Conservation (phyloP, 2,797 vertebrate genomes). For the Cirrhinus mrigala region DNA sequence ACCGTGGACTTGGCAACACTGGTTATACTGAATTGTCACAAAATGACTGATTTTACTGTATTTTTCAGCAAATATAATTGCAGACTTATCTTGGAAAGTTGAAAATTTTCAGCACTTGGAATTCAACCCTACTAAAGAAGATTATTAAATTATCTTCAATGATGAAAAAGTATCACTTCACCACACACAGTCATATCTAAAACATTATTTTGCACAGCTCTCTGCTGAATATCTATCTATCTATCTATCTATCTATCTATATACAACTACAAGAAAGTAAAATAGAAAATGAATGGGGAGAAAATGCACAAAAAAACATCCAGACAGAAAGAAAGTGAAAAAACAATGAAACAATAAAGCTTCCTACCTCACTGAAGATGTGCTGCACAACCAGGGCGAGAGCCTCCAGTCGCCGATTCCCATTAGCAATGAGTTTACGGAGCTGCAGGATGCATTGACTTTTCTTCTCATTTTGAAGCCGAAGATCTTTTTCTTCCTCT, state of each 20-base stretch:
- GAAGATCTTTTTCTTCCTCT: constrained; percentile 57
- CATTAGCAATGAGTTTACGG: constrained; percentile 71
- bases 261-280: background rate
- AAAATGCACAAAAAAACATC: background rate
- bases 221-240: background rate
- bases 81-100: too few relatives aligned
- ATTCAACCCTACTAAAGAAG: background rate
- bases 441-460: constrained; percentile 72
- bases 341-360: background rate
- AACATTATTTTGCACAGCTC: background rate
- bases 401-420: constrained; percentile 75
- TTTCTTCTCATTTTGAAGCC: constrained; percentile 72
- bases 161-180: background rate
- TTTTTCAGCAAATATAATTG: too few relatives aligned
- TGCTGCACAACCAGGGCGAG: constrained; percentile 80
- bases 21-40: too few relatives aligned
- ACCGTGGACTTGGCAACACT: too few relatives aligned
- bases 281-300: background rate
- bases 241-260: too few relatives aligned
- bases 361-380: constrained; percentile 74
- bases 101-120: too few relatives aligned
- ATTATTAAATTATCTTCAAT: background rate
- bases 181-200: background rate
- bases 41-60: too few relatives aligned
- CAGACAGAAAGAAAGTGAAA: constrained; percentile 8